phyloP scores from a whole-genome alignment of 1,140 invertebrate species.

The Halictus rubicundus region DNA sequence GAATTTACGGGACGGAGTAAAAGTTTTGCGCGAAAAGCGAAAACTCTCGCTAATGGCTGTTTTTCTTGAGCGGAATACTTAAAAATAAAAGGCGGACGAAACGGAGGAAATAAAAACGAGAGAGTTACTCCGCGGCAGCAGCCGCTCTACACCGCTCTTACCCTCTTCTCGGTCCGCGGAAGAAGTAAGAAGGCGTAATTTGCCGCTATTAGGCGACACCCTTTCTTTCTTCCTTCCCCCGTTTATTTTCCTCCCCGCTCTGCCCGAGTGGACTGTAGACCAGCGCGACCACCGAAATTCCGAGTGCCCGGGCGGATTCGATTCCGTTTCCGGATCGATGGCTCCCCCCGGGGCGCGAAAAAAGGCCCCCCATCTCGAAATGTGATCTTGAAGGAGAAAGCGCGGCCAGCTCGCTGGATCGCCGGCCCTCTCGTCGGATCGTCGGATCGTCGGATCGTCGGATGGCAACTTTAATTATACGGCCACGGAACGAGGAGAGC shows the following conservation, averaged over 20 bases:
- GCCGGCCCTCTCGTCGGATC: not conserved
- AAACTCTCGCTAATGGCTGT: conserved; percentile 80
- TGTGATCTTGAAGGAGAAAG: not conserved
- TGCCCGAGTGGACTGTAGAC: not conserved
- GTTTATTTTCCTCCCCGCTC: conserved; percentile 20
- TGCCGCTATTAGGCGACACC: conserved; percentile 73
- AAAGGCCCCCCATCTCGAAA: not conserved
- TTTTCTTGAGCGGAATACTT: conserved; percentile 79
- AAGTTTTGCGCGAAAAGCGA: conserved; percentile 79
- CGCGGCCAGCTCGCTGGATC: not conserved
- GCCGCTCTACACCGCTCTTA: conserved; percentile 35
- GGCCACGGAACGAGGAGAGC: conserved; percentile 60
- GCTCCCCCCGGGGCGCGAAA: not conserved
- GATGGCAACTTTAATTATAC: conserved; percentile 63
- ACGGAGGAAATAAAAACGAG: conserved; percentile 76
- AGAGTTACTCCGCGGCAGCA: conserved; percentile 65
- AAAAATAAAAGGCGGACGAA: conserved; percentile 68
- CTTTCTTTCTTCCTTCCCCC: conserved; percentile 50
- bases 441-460: conserved; percentile 22
- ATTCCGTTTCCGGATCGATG: not conserved
- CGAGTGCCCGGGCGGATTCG: not conserved
- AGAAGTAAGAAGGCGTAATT: conserved; percentile 74
- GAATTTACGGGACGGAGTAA: conserved; percentile 76
- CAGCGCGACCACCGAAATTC: not conserved
- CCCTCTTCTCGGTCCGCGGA: conserved; percentile 45